These are phyloP conservation scores for Apaloderma vittatum DNA, from an alignment of 2,113 vertebrate species.

Conservation along the genomic window DNA sequence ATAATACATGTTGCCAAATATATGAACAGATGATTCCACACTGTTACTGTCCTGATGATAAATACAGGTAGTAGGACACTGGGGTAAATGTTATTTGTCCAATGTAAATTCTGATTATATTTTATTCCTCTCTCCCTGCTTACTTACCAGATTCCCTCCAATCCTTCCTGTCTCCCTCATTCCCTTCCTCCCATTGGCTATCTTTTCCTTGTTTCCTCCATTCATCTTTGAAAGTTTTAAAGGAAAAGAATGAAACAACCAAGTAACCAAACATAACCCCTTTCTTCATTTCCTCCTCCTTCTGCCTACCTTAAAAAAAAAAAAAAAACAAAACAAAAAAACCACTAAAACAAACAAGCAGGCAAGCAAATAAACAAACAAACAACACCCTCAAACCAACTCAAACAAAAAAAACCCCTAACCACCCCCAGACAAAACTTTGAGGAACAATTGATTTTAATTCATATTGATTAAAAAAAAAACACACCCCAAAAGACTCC, in stretches of 20 bases:
- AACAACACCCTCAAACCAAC: background rate
- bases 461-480: background rate
- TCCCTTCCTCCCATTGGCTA: background rate
- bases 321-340: background rate
- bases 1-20: background rate
- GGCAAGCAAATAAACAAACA: background rate
- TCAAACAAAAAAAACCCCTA: background rate
- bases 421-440: rapidly evolving
- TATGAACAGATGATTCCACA: background rate
- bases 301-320: background rate
- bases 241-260: background rate
- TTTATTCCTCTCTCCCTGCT: rapidly evolving
- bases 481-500: background rate
- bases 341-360: background rate
- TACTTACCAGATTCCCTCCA: background rate
- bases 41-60: background rate
- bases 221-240: background rate
- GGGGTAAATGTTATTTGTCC: background rate
- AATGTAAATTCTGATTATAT: background rate
- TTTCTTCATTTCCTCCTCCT: background rate
- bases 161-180: background rate
- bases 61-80: background rate
- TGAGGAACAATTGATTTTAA: background rate
- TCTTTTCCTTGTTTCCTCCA: background rate
- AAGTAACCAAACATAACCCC: rapidly evolving